Evolutionary conservation across 2,113 vertebrate species (phyloP).

Genomic region (Solea solea): DNA sequence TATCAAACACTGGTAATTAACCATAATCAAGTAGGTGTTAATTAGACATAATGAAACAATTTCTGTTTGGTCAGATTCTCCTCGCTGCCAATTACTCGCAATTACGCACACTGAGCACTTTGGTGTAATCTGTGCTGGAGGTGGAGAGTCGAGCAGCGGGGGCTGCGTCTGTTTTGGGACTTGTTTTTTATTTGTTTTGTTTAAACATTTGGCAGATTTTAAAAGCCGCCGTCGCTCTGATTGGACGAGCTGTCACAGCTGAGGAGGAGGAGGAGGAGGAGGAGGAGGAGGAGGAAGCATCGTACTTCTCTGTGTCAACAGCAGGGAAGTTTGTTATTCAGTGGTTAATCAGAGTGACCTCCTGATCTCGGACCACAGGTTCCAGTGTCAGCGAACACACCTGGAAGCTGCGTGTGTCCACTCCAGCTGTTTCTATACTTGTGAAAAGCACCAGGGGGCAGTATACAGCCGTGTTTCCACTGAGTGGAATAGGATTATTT

Average conservation of each 20-base stretch:
- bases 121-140: conserved; percentile 53
- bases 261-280: too few species aligned
- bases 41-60: conserved; percentile 98
- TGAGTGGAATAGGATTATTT: too few species aligned
- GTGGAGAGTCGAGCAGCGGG: conserved; percentile 61
- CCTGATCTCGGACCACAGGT: conserved; percentile 55
- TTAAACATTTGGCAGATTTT: conserved; percentile 89
- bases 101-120: conserved; percentile 92
- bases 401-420: conserved; percentile 71
- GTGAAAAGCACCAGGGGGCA: too few species aligned
- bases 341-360: conserved; percentile 86
- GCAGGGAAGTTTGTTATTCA: conserved; percentile 77
- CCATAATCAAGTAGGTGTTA: conserved; percentile 99
- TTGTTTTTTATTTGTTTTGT: conserved; percentile 85
- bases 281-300: conserved; percentile 81
- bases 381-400: conserved; percentile 48
- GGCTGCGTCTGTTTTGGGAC: conserved; percentile 77
- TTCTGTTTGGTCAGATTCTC: conserved; percentile 92
- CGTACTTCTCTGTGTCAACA: conserved; percentile 81
- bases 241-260: conserved; percentile 88
- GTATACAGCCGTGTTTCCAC: too few species aligned
- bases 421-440: too few species aligned
- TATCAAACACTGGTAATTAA: conserved; percentile 97
- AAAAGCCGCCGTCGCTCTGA: conserved; percentile 83
- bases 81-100: conserved; percentile 95